These are phyloP conservation scores for Girardia tigrina DNA, from an alignment of 2,888 invertebrate genomes.

Conservation along the genomic window DNA sequence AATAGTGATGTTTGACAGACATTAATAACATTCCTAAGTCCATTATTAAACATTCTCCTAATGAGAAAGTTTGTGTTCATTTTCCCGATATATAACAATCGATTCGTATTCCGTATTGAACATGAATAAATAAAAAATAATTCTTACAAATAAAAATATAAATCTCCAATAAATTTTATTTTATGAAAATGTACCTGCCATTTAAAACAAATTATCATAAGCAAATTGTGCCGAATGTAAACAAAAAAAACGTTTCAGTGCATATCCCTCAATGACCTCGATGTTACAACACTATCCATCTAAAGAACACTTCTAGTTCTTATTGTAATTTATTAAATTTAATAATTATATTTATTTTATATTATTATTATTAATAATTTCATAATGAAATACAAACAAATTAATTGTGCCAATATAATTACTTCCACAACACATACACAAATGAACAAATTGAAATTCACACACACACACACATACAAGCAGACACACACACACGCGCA, in stretches of 20 bases:
- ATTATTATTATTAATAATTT: neutral
- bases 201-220: neutral
- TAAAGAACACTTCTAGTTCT: neutral
- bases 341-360: neutral
- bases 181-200: conserved; percentile 20
- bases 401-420: neutral
- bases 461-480: neutral
- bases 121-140: too few relatives aligned
- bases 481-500: neutral
- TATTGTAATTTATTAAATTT: neutral
- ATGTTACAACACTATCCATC: neutral
- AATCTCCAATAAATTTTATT: conserved; percentile 12
- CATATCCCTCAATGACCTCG: neutral
- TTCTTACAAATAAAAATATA: conserved; percentile 6
- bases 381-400: neutral
- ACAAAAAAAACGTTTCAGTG: neutral
- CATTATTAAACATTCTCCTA: too few relatives aligned
- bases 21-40: too few relatives aligned
- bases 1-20: too few relatives aligned
- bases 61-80: too few relatives aligned
- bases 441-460: neutral
- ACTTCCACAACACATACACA: neutral
- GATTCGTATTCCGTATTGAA: too few relatives aligned
- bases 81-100: too few relatives aligned
- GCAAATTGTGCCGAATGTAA: conserved; percentile 13